Percentiles rank a stretch among this genome's conserved stretches.
Conservation (phyloP, 2,888 invertebrate species). For the Sphaerophoria rueppellii region DNA sequence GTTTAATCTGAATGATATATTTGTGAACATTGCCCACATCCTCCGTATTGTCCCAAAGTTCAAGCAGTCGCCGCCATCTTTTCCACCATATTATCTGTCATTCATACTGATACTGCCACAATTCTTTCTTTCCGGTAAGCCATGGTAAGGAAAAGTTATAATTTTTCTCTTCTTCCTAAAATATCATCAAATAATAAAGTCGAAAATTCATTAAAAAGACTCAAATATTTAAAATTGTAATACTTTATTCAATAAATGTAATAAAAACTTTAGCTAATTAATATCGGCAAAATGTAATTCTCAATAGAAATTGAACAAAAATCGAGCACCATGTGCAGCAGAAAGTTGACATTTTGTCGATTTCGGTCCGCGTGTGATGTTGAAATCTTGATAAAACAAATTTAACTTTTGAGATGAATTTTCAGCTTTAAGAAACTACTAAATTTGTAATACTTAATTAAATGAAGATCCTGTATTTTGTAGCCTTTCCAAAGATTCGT, state of each 20-base stretch:
- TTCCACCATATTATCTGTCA: slow-evolving; percentile 54
- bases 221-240: slow-evolving; percentile 73
- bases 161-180: slow-evolving; percentile 73
- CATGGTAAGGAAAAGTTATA: slow-evolving; percentile 80
- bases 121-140: slow-evolving; percentile 82
- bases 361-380: slow-evolving; percentile 35
- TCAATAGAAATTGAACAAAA: not conserved
- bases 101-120: slow-evolving; percentile 70
- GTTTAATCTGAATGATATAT: no score
- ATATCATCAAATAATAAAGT: slow-evolving; percentile 77
- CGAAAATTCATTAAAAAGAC: slow-evolving; percentile 72
- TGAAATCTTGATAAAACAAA: not conserved
- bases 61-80: slow-evolving; percentile 63
- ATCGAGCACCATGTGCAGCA: slow-evolving; percentile 52
- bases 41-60: slow-evolving; percentile 57
- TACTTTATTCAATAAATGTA: slow-evolving; percentile 12
- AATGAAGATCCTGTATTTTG: slow-evolving; percentile 61
- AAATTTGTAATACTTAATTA: not conserved
- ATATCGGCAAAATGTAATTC: slow-evolving; percentile 8
- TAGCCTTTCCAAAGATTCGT: slow-evolving; percentile 96
- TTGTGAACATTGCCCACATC: slow-evolving; percentile 43
- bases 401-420: slow-evolving; percentile 46
- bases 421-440: slow-evolving; percentile 20
- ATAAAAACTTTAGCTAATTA: not conserved
- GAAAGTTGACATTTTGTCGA: slow-evolving; percentile 61